Conservation (phyloP, 2,113 vertebrate genomes). For the Ptilorrhoa leucosticta region DNA sequence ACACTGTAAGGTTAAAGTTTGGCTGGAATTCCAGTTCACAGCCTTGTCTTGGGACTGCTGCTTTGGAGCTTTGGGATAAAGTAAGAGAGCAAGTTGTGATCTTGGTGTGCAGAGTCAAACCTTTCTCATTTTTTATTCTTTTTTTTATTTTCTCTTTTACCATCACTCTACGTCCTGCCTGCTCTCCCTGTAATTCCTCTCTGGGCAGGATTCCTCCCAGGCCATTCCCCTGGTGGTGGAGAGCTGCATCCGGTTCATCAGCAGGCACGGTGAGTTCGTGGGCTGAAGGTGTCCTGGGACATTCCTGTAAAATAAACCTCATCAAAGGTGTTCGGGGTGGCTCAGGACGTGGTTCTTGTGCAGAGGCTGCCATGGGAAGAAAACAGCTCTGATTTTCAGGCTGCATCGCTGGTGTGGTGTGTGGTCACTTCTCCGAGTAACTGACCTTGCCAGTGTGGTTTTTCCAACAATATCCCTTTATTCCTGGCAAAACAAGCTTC, state of each 20-base stretch:
- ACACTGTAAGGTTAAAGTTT: neutral
- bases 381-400: accelerated
- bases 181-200: neutral
- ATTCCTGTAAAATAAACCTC: accelerated
- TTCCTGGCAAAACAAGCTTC: neutral
- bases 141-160: no score
- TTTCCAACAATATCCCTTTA: neutral
- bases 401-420: neutral
- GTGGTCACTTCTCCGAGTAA: accelerated
- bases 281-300: accelerated
- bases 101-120: neutral
- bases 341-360: accelerated
- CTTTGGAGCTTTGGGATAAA: neutral
- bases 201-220: conserved; percentile 84
- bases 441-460: neutral
- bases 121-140: neutral
- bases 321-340: neutral
- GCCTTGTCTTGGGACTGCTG: neutral
- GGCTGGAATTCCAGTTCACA: neutral
- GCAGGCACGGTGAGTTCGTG: conserved; percentile 86
- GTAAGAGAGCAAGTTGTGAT: neutral
- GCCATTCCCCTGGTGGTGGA: conserved; percentile 94
- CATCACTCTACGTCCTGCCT: neutral
- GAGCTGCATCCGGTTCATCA: conserved; percentile 97
- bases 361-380: neutral